Evolutionary conservation across 2,888 invertebrate species (phyloP).

Genomic region (Lepidochitona cinerea): DNA sequence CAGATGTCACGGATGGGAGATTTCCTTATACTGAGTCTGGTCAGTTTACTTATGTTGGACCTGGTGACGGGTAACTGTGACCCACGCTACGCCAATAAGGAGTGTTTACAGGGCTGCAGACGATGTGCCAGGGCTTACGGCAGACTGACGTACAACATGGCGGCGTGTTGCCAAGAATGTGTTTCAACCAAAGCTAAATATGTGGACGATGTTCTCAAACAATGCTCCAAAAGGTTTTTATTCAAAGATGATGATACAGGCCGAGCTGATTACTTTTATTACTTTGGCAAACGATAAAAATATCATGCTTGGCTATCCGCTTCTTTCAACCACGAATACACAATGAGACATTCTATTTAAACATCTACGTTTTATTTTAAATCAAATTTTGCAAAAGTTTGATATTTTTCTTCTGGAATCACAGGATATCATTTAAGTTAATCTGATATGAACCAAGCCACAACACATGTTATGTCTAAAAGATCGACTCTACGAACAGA

Average conservation of each 20-base stretch:
- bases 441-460: no score
- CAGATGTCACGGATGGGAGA: background rate
- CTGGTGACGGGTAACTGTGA: constrained; percentile 28
- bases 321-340: no score
- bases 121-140: constrained; percentile 46
- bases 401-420: no score
- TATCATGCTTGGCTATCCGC: background rate
- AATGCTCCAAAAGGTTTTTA: constrained; percentile 38
- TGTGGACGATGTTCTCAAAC: constrained; percentile 44
- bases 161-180: constrained; percentile 49
- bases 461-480: no score
- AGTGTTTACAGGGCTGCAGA: constrained; percentile 47
- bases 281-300: background rate
- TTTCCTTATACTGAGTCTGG: background rate
- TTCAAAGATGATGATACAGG: background rate
- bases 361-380: no score
- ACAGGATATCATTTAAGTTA: no score
- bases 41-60: background rate
- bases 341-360: no score
- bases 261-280: background rate
- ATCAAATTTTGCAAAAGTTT: no score
- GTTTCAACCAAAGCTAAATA: constrained; percentile 30
- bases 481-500: no score
- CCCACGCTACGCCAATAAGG: constrained; percentile 34
- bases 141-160: constrained; percentile 46